Evolutionary conservation across 1,140 invertebrate species (phyloP).

Genomic region (Dinoponera quadriceps): DNA sequence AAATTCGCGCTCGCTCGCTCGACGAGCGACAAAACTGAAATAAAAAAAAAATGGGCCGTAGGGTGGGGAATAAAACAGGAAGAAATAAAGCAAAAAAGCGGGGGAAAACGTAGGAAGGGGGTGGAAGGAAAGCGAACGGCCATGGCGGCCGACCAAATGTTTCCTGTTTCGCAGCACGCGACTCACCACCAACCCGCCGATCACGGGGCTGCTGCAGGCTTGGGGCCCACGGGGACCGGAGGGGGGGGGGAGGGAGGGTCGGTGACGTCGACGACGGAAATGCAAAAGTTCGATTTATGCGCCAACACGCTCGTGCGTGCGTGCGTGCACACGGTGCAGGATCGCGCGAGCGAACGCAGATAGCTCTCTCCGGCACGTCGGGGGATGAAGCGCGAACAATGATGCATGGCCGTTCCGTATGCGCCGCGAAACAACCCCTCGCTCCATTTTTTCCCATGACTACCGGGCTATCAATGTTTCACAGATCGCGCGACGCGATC

Average conservation of each 20-base stretch:
- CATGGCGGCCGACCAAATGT: conserved; percentile 66
- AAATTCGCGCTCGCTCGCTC: conserved; percentile 46
- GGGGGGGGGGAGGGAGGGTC: conserved; percentile 29
- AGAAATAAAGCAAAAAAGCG: background rate
- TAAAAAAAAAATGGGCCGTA: background rate
- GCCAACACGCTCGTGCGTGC: conserved; percentile 63
- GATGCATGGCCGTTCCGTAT: conserved; percentile 70
- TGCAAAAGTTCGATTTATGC: conserved; percentile 85
- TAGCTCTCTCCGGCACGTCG: conserved; percentile 56
- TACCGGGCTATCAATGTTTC: conserved; percentile 74
- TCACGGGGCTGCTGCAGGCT: conserved; percentile 28
- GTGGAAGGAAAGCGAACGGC: conserved; percentile 15
- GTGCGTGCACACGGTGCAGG: no score
- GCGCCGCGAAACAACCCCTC: conserved; percentile 73
- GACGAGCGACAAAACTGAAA: conserved; percentile 46
- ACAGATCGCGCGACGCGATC: conserved; percentile 71
- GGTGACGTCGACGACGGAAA: conserved; percentile 79
- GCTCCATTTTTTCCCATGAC: conserved; percentile 63
- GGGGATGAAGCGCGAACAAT: conserved; percentile 71
- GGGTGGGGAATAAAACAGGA: background rate
- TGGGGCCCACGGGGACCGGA: background rate
- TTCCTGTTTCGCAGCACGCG: conserved; percentile 68
- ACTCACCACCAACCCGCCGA: conserved; percentile 49
- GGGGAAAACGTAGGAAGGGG: background rate
- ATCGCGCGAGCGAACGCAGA: background rate